Base-by-base conservation (phyloP, 2,888 invertebrate genomes). In the Epinotia demarniana region DNA sequence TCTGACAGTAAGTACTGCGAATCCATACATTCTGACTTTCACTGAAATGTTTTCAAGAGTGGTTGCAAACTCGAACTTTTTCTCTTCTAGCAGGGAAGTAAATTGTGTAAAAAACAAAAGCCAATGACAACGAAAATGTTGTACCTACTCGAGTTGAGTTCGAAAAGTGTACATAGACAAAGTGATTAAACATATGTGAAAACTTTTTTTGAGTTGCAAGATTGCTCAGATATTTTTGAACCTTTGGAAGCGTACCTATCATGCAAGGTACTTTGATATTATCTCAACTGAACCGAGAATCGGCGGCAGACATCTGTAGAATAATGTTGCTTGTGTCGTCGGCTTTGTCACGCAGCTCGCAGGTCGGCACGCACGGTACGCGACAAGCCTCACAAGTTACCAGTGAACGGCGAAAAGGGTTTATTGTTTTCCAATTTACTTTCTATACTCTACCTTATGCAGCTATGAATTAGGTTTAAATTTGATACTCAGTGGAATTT, bases 291-390 rank as follows among this genome's bases (percentile, higher is more conserved):
- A 18, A 19, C 57, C 8, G 57, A 18, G 19, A 19, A 57, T 19
- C n/a, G 19, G 12, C 1, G 55, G 55, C 16, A 55, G 33, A 67
- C 53, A 13, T 55, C 55, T 57, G 55, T 55, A 57, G 55, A 39
- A 18, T 33, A 19, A 53, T 13, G 19, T 67, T 57, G 23, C 11
- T n/a, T 58, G 57, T 57, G 39, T 9, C 33, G 18, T 55, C 43
- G 39, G 3, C 62, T 57, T 57, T 23, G 61, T 61, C 73, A 74
- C 68, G 73, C 69, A 39, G 39, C 62, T 62, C 62, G 71, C 62
- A 27, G 27, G 55, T 33, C 23, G 57, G 16, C 62, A 69, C 73
- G 73, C 73, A 63, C 18, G 19, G 69, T 57, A 69, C 69, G 73
- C 69, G 69, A 27, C 46, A 46, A 46, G 73, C 46, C 19, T 74